These are phyloP conservation scores for Nudaria mundana DNA, from an alignment of 2,888 invertebrate genomes.

Conservation along the genomic window DNA sequence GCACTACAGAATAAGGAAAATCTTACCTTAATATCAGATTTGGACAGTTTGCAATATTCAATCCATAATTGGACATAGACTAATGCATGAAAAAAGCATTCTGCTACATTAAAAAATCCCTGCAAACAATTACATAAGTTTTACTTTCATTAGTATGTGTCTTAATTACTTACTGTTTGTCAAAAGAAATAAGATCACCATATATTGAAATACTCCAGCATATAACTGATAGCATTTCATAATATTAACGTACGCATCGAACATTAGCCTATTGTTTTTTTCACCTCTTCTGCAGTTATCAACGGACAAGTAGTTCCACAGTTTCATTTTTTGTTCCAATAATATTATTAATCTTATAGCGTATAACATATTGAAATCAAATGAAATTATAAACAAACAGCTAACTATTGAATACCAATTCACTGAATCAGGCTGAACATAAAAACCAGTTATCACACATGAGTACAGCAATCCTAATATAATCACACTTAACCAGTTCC, in stretches of 20 bases:
- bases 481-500: conserved; percentile 8
- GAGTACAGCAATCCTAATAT: neutral
- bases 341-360: neutral
- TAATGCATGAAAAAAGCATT: conserved; percentile 5
- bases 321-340: conserved; percentile 8
- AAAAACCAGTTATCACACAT: neutral
- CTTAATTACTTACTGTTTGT: too few relatives aligned
- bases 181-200: too few relatives aligned
- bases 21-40: too few relatives aligned
- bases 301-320: conserved; percentile 9
- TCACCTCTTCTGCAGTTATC: neutral
- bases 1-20: too few relatives aligned
- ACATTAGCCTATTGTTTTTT: conserved; percentile 2
- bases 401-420: neutral
- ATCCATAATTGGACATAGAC: conserved; percentile 5
- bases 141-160: too few relatives aligned
- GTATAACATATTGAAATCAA: conserved; percentile 9
- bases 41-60: too few relatives aligned
- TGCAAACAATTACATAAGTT: too few relatives aligned
- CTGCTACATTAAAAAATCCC: conserved; percentile 9
- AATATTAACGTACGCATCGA: conserved; percentile 11
- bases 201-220: conserved; percentile 1
- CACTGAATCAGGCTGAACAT: neutral
- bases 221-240: conserved; percentile 11
- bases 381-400: neutral